These are phyloP conservation scores for Stegodyphus mimosarum DNA, from an alignment of 1,140 invertebrate species.

Conservation along the genomic window DNA sequence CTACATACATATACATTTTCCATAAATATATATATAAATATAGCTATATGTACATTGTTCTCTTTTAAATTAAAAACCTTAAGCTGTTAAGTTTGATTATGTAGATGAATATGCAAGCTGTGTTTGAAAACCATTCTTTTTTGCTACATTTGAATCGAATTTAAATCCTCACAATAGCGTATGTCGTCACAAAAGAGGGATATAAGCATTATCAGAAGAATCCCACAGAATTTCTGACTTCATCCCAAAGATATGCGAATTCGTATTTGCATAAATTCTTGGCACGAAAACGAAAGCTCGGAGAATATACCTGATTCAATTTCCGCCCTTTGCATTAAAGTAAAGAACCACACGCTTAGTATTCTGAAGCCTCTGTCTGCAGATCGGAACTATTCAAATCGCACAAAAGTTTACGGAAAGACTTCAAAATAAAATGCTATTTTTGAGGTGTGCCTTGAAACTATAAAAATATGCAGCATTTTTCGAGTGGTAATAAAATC, in stretches of 20 bases:
- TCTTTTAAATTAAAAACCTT: no score
- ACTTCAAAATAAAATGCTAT: constrained; percentile 13
- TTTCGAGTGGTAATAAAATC: neutral
- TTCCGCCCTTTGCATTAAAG: constrained; percentile 17
- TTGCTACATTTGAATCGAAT: no score
- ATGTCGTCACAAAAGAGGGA: neutral
- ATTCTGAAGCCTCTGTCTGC: constrained; percentile 1
- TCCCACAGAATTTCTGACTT: no score
- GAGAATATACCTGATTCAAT: constrained; percentile 28
- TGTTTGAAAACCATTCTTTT: no score
- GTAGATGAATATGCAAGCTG: no score
- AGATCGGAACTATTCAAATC: no score
- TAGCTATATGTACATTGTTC: no score
- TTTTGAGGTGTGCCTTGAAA: neutral
- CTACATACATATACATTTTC: no score
- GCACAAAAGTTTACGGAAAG: no score
- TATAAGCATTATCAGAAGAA: constrained; percentile 2
- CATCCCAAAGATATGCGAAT: constrained; percentile 25
- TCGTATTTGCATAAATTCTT: constrained; percentile 34
- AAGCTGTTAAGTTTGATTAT: no score
- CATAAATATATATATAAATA: no score
- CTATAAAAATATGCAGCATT: neutral
- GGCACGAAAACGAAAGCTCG: constrained; percentile 16
- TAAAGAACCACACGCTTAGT: constrained; percentile 5
- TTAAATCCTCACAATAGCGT: neutral